These are phyloP conservation scores for Drosophila paracracens DNA, from an alignment of 2,888 invertebrate species.

Conservation along the genomic window DNA sequence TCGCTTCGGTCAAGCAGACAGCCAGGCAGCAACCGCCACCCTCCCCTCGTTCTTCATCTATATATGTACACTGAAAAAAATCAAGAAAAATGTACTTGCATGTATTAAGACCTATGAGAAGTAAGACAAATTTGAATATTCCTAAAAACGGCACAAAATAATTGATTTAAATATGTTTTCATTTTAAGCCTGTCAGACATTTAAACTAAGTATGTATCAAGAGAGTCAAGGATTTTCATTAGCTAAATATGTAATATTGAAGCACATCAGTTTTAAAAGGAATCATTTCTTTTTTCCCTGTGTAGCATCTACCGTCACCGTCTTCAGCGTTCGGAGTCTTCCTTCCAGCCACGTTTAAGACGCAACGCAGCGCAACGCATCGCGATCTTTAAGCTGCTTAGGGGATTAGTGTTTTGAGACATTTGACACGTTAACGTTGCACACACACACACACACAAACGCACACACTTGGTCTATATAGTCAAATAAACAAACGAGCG, in stretches of 20 bases:
- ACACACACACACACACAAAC: constrained; percentile 37
- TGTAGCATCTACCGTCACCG: constrained; percentile 6
- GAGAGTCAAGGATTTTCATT: neutral
- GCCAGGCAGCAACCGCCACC: constrained; percentile 43
- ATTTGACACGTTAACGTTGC: constrained; percentile 82
- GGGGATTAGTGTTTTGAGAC: constrained; percentile 83
- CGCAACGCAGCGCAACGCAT: constrained; percentile 62
- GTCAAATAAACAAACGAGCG: constrained; percentile 51
- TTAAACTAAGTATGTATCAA: neutral
- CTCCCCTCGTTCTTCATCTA: constrained; percentile 4
- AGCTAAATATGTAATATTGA: neutral
- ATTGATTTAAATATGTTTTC: neutral
- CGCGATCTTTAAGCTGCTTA: constrained; percentile 84
- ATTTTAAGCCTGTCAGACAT: neutral
- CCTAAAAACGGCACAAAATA: neutral
- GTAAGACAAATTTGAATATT: neutral
- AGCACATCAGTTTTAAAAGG: neutral
- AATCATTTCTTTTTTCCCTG: neutral
- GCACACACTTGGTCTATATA: constrained; percentile 39
- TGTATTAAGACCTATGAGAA: neutral
- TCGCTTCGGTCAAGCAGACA: constrained; percentile 67
- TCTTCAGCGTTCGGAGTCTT: constrained; percentile 18
- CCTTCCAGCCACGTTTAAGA: constrained; percentile 58
- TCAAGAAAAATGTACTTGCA: neutral
- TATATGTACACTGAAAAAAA: neutral